Percentiles rank a stretch among this genome's conserved stretches.
These are phyloP conservation scores for Folsomia manolachei DNA, from an alignment of 2,888 invertebrate genomes.

Conservation along the genomic window DNA sequence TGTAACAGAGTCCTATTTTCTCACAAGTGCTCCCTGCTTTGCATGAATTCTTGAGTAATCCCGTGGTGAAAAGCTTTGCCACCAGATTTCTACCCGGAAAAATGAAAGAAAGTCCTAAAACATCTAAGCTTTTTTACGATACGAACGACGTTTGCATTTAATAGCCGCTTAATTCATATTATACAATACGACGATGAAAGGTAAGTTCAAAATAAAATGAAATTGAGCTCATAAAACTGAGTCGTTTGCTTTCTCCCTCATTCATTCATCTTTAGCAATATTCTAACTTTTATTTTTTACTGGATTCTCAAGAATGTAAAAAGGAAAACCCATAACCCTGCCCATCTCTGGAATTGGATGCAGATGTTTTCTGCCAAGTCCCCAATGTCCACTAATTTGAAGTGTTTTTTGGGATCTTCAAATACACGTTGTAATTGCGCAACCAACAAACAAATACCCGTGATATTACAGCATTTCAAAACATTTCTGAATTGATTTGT, in stretches of 20 bases:
- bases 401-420: too few relatives aligned
- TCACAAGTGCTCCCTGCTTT: not conserved
- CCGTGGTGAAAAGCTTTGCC: not conserved
- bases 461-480: too few relatives aligned
- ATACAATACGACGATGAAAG: conserved; percentile 11
- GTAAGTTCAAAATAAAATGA: conserved; percentile 16
- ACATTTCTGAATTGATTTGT: too few relatives aligned
- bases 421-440: too few relatives aligned
- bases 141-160: conserved; percentile 17
- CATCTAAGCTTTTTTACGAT: not conserved
- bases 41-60: not conserved
- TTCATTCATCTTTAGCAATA: not conserved
- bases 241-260: not conserved
- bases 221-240: conserved; percentile 20
- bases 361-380: too few relatives aligned
- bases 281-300: not conserved
- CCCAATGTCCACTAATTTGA: too few relatives aligned
- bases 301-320: not conserved
- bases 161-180: conserved; percentile 22
- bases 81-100: not conserved
- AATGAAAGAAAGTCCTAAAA: not conserved
- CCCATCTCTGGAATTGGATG: too few relatives aligned
- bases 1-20: not conserved
- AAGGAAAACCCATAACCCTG: too few relatives aligned
- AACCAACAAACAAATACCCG: too few relatives aligned